Percentiles rank a stretch among this genome's conserved stretches.
Evolutionary conservation across 2,888 invertebrate genomes (phyloP).

Genomic region (Zaprionus lineosus): DNA sequence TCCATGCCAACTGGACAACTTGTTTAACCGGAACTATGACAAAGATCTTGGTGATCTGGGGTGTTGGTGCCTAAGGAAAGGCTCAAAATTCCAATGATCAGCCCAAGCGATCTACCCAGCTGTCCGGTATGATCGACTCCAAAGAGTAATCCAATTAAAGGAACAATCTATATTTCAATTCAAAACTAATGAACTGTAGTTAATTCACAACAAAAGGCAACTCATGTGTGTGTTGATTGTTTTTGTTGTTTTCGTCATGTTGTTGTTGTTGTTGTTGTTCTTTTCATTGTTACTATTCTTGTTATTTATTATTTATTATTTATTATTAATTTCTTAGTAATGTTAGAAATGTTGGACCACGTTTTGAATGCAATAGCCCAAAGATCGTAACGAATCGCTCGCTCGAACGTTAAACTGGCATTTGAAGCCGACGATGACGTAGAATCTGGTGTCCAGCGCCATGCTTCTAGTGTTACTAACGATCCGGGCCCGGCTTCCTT

Average conservation of each 20-base stretch:
- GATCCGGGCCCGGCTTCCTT: constrained; percentile 43
- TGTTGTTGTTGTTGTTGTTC: constrained; percentile 6
- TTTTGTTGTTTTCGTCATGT: constrained; percentile 16
- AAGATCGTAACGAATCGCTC: constrained; percentile 45
- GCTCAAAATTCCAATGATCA: constrained; percentile 55
- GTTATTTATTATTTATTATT: no score
- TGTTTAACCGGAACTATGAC: constrained; percentile 74
- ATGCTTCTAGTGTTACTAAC: constrained; percentile 41
- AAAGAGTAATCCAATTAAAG: constrained; percentile 75
- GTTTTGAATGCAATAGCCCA: constrained; percentile 54
- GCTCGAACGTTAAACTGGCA: constrained; percentile 33
- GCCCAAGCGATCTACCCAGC: constrained; percentile 14
- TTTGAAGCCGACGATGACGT: constrained; percentile 70
- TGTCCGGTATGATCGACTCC: constrained; percentile 59
- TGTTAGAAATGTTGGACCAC: constrained; percentile 36
- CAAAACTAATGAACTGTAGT: constrained; percentile 76
- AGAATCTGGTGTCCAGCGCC: constrained; percentile 10
- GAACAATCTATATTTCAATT: constrained; percentile 80
- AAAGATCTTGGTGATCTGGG: constrained; percentile 33
- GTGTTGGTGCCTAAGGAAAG: constrained; percentile 57
- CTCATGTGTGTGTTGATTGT: constrained; percentile 60
- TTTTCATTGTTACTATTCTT: no score
- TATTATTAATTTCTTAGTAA: no score
- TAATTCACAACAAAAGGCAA: constrained; percentile 70
- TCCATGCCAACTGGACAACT: constrained; percentile 66